Conservation (phyloP, 2,797 vertebrate genomes). For the Enteromius fasciolatus region DNA sequence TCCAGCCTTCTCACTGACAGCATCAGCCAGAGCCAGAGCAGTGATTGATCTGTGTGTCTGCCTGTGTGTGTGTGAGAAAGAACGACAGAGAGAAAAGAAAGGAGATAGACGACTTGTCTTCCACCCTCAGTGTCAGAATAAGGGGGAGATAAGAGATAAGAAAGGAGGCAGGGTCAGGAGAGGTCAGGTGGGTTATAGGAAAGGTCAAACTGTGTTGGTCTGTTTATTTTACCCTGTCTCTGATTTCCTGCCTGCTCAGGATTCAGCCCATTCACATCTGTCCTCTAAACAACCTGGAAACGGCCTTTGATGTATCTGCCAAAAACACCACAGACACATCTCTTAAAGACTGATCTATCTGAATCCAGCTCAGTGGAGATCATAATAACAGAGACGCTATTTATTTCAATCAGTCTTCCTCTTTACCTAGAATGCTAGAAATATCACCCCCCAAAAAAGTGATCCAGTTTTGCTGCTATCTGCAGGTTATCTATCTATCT, state of each 20-base stretch:
- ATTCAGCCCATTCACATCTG: conserved; percentile 45
- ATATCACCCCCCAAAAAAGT: neutral
- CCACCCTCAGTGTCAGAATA: conserved; percentile 75
- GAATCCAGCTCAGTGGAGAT: neutral
- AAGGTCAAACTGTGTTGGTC: conserved; percentile 74
- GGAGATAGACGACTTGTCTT: conserved; percentile 70
- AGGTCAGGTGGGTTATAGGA: conserved; percentile 69
- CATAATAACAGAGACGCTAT: neutral
- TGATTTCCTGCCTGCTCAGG: conserved; percentile 76
- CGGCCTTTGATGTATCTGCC: conserved; percentile 29
- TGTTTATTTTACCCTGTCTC: conserved; percentile 82
- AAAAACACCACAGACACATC: conserved; percentile 31
- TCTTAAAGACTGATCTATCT: conserved; percentile 33
- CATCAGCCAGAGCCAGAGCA: conserved; percentile 23
- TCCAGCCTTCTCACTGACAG: neutral
- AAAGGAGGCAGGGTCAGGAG: conserved; percentile 70
- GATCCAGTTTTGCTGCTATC: neutral
- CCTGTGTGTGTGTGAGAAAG: conserved; percentile 28
- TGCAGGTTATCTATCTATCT: neutral
- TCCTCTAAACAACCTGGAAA: conserved; percentile 47
- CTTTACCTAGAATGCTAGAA: neutral
- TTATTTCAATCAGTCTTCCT: conserved; percentile 14
- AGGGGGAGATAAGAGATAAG: conserved; percentile 79
- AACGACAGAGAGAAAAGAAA: conserved; percentile 33
- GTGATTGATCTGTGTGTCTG: conserved; percentile 45